These are phyloP conservation scores for Drosophila pectinifera DNA, from an alignment of 1,140 invertebrate species.

Conservation along the genomic window DNA sequence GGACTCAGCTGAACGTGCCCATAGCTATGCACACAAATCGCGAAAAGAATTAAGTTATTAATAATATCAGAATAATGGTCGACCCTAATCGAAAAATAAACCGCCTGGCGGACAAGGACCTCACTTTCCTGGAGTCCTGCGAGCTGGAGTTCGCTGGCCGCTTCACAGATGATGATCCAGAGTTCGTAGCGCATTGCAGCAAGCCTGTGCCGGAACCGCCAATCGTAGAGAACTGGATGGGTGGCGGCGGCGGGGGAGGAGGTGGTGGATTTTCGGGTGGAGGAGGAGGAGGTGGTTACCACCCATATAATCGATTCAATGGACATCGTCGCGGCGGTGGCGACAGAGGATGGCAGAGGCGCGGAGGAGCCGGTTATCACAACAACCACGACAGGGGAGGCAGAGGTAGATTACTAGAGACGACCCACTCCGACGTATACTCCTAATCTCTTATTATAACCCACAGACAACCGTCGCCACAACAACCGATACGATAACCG, in stretches of 20 bases:
- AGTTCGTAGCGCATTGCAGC: slow-evolving; percentile 85
- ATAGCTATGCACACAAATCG: neutral
- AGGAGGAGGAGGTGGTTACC: slow-evolving; percentile 28
- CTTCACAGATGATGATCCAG: slow-evolving; percentile 86
- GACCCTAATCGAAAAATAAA: slow-evolving; percentile 85
- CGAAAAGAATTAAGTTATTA: neutral
- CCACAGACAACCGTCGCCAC: slow-evolving; percentile 53
- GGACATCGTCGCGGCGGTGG: slow-evolving; percentile 57
- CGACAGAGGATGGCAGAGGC: slow-evolving; percentile 61
- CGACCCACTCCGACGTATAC: too few species aligned
- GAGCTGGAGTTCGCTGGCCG: slow-evolving; percentile 86
- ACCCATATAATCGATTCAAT: slow-evolving; percentile 63
- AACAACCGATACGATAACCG: slow-evolving; percentile 47
- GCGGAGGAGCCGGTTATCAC: slow-evolving; percentile 44
- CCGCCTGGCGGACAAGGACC: slow-evolving; percentile 83
- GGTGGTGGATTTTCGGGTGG: slow-evolving; percentile 14
- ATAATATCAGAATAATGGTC: slow-evolving; percentile 63
- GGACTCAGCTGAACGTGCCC: neutral
- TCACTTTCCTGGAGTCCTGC: slow-evolving; percentile 86
- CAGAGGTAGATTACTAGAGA: slow-evolving; percentile 28
- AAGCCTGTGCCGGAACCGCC: slow-evolving; percentile 84
- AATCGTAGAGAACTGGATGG: slow-evolving; percentile 86
- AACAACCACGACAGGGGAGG: slow-evolving; percentile 44
- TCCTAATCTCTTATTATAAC: neutral
- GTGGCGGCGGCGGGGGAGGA: slow-evolving; percentile 42